phyloP scores from a whole-genome alignment of 2,113 vertebrate genomes.

The Thermophis baileyi region DNA sequence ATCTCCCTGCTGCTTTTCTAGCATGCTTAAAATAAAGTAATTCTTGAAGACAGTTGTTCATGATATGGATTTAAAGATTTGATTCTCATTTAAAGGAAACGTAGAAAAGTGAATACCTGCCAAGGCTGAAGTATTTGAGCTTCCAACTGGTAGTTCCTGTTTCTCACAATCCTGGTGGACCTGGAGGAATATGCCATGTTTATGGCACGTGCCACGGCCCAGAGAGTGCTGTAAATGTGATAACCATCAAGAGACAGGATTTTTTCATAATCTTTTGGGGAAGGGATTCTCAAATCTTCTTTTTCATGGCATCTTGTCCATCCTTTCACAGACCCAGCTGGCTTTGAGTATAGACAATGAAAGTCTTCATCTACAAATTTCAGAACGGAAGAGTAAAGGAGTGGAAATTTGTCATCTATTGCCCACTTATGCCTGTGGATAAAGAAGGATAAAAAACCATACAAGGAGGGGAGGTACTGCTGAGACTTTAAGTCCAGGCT shows the following conservation, averaged over 20 bases:
- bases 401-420: not conserved
- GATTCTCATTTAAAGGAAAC: not conserved
- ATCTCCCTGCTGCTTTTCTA: not conserved
- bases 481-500: fast-evolving
- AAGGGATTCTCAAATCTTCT: not conserved
- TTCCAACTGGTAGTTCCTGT: not conserved
- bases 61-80: not conserved
- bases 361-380: not conserved
- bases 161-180: not conserved
- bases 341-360: not conserved
- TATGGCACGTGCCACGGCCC: not conserved
- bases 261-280: not conserved
- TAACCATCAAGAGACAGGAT: not conserved
- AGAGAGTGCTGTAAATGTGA: not conserved
- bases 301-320: not conserved
- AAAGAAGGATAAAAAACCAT: constrained; percentile 1
- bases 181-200: not conserved
- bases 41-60: not conserved
- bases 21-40: not conserved
- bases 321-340: not conserved
- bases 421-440: not conserved
- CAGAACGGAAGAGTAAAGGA: not conserved
- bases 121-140: not conserved
- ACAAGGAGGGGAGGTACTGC: not conserved
- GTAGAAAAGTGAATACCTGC: not conserved